Evolutionary conservation across 2,113 vertebrate species (phyloP), one percentile per base, ranked within the genome.

Genomic region (Aspiorhynchus laticeps): DNA sequence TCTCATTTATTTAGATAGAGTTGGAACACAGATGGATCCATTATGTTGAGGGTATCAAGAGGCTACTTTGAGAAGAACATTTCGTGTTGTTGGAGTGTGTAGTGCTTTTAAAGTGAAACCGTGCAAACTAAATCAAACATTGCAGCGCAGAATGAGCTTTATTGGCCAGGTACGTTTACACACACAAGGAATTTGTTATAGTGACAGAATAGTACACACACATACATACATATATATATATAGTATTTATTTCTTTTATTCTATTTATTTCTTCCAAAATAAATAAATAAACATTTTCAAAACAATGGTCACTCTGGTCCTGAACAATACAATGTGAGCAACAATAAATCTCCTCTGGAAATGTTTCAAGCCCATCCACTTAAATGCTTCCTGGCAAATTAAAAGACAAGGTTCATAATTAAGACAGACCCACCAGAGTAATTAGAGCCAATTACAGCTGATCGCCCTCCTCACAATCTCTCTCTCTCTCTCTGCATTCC

Each of bases 401-500:
- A 92, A 91, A 80, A 91, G 85, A 74, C 85, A 87, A 85, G 85
- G 36, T 89, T 87, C 92, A 92, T 91, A 91, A 94, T 93, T 90
- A 87, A 93, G 91, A 84, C 76, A 85, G 91, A 82, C 75, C 85
- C 61, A 86, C 61, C 90, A 78, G 81, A 24, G 59, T 89, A 90
- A 91, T 89, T 88, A 93, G 88, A 74, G 80, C 69, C 59, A 89
- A 90, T 90, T 89, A 89, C 84, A 89, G 53, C 81, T 48, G 67
- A 83, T 33, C 74, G 74, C 4, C 69, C 69, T 71, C 31, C 31
- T 21, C 7, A 43, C 83, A 21, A 8, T 82, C 31, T 38, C 28
- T 85, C 28, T 73, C 84, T 90, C 89, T 89, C 38, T 74, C 63
- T 28, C 24, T 63, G 65, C 17, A 36, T 21, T 36, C 21, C 31